Evolutionary conservation across 2,888 invertebrate genomes (phyloP).

Genomic region (Tubulanus polymorphus): DNA sequence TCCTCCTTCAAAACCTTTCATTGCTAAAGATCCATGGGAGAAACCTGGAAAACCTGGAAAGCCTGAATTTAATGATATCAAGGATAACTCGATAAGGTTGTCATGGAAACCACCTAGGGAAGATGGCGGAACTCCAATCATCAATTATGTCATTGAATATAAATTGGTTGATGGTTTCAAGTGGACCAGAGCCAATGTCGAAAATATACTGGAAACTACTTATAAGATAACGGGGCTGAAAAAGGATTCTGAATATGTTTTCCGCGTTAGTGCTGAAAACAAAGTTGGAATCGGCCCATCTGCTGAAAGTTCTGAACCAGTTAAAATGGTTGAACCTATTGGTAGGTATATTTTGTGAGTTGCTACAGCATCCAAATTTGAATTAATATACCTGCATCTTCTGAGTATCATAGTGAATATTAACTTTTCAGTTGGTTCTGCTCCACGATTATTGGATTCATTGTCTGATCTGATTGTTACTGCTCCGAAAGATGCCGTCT

Average conservation of each 20-base stretch:
- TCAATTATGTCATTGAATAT: conserved; percentile 38
- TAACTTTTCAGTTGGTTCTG: conserved; percentile 36
- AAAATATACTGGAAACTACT: background rate
- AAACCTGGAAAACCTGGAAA: conserved; percentile 38
- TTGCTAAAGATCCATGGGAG: conserved; percentile 48
- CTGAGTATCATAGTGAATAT: no score
- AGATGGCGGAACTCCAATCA: conserved; percentile 44
- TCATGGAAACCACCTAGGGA: conserved; percentile 38
- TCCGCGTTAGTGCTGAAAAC: conserved; percentile 82
- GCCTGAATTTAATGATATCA: conserved; percentile 40
- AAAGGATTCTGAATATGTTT: conserved; percentile 65
- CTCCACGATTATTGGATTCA: conserved; percentile 42
- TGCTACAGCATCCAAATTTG: background rate
- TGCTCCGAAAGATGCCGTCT: conserved; percentile 34
- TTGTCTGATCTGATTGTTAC: conserved; percentile 40
- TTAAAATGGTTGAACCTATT: conserved; percentile 19
- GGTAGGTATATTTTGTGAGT: conserved; percentile 12
- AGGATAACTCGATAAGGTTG: conserved; percentile 29
- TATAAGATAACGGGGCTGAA: conserved; percentile 26
- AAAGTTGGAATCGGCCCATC: conserved; percentile 69
- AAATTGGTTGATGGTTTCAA: conserved; percentile 28
- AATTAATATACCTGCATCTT: no score
- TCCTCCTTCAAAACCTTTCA: conserved; percentile 36
- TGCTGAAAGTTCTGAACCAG: conserved; percentile 9
- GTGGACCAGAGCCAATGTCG: conserved; percentile 34